Base-by-base conservation (phyloP, 1,140 invertebrate genomes). In the Nephotettix cincticeps region DNA sequence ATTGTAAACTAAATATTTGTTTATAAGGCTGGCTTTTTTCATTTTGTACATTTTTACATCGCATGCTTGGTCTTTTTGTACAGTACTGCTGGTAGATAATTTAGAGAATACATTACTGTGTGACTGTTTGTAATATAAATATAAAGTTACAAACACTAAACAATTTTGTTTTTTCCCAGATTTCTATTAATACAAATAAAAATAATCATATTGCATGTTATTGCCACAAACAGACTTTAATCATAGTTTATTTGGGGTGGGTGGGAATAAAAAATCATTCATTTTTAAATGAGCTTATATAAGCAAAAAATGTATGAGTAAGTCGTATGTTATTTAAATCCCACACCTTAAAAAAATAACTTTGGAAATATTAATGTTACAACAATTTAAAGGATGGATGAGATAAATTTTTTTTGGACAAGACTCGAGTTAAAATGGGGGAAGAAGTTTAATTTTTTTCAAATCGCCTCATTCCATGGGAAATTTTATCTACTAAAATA, bases 101-200 rank as follows among this genome's bases (percentile, higher is more conserved):
- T 17, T 43, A 67, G 32, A 67, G 19, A 30, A 65, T 43, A 19
- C 9, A 32, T 67, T 67, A 43, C 64, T 67, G 64, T 67, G 64
- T 67, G 64, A 67, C 43, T 67, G 64, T 67, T 67, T 67, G 64
- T 67, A 67, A 29, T 36, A 67, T 67, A 67, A 67, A 67, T 45
- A 67, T 67, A 67, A 40, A 64, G 27, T 67, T 67, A 67, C 64
- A 43, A 67, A 67, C 56, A 61, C 9, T 27, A 61, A 21, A 61
- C 23, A 21, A 9, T 11, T 61, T 61, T 61, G 21, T 61, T 14
- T 61, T 29, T 19, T 19, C 4, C 19, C 6, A 19, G 13, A 14
- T 11, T 11, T 19, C 19, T 21, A 19, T 54, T 11, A 54, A 6
- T n/a, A n/a, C 40, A 43, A 43, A 43, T 43, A n/a, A 9, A 43